phyloP scores from a whole-genome alignment of 2,113 vertebrate species.

The Lepus timidus region DNA sequence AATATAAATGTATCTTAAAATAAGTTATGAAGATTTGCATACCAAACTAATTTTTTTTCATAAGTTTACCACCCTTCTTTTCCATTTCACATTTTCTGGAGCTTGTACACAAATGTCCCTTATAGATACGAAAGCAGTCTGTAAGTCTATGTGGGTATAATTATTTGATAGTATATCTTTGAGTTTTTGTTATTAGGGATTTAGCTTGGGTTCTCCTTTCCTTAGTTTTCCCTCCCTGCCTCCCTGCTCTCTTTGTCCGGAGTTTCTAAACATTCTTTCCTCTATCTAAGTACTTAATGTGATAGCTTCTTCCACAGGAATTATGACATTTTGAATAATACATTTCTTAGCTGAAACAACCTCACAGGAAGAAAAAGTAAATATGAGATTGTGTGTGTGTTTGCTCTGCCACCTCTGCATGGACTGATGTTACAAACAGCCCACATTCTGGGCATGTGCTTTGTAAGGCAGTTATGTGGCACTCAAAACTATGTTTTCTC shows the following conservation, averaged over 20 bases:
- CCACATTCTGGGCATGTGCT: neutral
- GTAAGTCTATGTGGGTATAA: neutral
- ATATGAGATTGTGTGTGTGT: neutral
- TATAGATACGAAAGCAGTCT: neutral
- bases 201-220: neutral
- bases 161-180: neutral
- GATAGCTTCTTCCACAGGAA: neutral
- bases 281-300: neutral
- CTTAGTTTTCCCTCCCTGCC: neutral
- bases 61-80: neutral
- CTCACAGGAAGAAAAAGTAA: conserved; percentile 3
- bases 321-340: neutral
- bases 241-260: neutral
- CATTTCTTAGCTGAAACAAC: neutral
- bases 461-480: neutral
- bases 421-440: neutral
- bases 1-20: no score
- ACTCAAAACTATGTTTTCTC: neutral
- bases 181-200: neutral
- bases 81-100: neutral
- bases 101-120: neutral
- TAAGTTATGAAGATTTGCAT: no score
- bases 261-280: neutral
- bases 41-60: neutral
- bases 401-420: neutral